A percentile compares a stretch with the other conserved stretches of the same genome.
Evolutionary conservation across 2,113 vertebrate species (phyloP).

Genomic region (Setophaga petechia): DNA sequence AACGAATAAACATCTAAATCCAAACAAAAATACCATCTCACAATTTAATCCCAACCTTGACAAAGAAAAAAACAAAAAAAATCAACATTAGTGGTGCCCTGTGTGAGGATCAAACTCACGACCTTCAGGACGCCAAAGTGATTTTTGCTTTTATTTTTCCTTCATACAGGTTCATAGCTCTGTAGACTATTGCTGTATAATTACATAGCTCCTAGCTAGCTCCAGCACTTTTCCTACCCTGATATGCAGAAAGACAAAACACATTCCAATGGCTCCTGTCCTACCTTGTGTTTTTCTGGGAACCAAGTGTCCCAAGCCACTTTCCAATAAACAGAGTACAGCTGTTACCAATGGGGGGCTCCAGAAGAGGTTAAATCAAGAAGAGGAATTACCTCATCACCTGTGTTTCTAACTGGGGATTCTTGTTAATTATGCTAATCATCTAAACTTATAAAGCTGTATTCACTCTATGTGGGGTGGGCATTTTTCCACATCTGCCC

Average conservation of each 20-base stretch:
- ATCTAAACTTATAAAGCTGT: neutral
- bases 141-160: neutral
- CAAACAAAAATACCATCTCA: neutral
- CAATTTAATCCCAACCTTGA: neutral
- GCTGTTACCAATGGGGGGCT: neutral
- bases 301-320: neutral
- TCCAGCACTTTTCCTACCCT: neutral
- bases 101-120: neutral
- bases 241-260: neutral
- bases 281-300: neutral
- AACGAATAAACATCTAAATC: neutral
- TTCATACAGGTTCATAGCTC: fast-evolving
- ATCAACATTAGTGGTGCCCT: neutral
- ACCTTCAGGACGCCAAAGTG: neutral
- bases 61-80: neutral
- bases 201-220: neutral
- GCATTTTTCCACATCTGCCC: neutral
- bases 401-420: neutral
- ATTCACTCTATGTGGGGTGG: fast-evolving
- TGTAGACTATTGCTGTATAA: neutral
- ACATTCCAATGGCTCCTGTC: neutral
- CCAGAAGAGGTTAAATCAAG: neutral
- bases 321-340: neutral
- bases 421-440: neutral
- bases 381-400: neutral